Evolutionary conservation across 1,140 invertebrate species (phyloP), one percentile per base, ranked within the genome.

Genomic region (Dermatophagoides farinae): DNA sequence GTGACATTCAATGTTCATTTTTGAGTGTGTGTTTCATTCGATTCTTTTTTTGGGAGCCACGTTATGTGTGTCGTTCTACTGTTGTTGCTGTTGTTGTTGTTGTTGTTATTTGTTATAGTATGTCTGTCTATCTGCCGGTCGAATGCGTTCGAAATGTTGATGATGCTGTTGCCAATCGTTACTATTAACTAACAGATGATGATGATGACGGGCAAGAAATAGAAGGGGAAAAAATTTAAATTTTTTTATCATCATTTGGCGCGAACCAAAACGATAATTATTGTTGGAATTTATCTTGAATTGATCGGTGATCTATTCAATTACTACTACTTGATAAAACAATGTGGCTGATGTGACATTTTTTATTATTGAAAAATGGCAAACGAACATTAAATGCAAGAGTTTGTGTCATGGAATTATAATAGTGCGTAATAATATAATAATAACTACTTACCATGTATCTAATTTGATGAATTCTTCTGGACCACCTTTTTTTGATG

Each of bases 401-500:
- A 31, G 31, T 31, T 31, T 31, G 8, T 31, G 2, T 31, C 31
- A 31, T 31, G 1, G 41, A 5, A 43, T 43, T 14, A 2, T 6
- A 43, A 52, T 12, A 51, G n/a, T 52, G 25, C 14, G 22, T 18
- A 23, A 14, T 18, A 55, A 52, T 4, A 52, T 2, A 52, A 52
- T 12, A 52, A 14, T 6, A 25, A 16, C 61, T 41, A 84, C 83
- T 86, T 77, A 88, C 87, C 88, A 91, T 71, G 87, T 84, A 75
- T 91, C 88, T 72, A 90, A 76, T 75, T 88, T 88, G 73, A 90
- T 84, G 65, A 90, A 79, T 75, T 91, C 87, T 72, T 89, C 86
- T 51, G 86, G 85, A 61, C 66, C 66, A 39, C 64, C 63, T 75
- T 86, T 89, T 77, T 89, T 90, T 68, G 78, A 82, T 71, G 85